phyloP scores from a whole-genome alignment of 53 echinoderm and acorn worm genomes.

The Astropecten irregularis region DNA sequence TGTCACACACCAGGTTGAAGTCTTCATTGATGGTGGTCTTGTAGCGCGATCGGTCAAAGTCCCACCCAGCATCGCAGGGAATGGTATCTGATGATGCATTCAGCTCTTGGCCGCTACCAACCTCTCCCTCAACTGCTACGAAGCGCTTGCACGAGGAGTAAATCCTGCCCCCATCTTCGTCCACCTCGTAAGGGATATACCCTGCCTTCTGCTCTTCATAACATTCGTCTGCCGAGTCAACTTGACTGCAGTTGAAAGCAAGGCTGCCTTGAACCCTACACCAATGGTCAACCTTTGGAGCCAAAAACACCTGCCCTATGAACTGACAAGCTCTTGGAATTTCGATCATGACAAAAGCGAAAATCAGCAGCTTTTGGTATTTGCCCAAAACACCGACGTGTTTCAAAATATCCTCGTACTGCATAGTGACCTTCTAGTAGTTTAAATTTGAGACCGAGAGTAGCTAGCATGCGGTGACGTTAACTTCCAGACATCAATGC shows the following conservation, averaged over 20 bases:
- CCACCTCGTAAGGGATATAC: constrained; percentile 33
- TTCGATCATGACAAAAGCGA: not conserved
- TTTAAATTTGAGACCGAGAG: no score
- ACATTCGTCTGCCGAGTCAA: constrained; percentile 4
- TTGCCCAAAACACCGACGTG: constrained; percentile 46
- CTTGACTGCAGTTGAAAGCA: constrained; percentile 13
- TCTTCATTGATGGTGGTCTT: constrained; percentile 50
- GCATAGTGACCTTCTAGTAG: no score
- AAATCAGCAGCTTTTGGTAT: constrained; percentile 29
- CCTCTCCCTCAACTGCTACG: no score
- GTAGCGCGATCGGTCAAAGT: constrained; percentile 56
- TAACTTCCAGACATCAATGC: no score
- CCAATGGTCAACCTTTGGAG: constrained; percentile 50
- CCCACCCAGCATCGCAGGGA: constrained; percentile 64
- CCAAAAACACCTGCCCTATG: constrained; percentile 47
- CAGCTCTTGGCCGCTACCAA: no score
- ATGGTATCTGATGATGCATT: no score
- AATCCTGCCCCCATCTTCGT: not conserved
- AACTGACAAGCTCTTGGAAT: constrained; percentile 19
- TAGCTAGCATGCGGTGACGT: no score
- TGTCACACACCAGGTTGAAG: constrained; percentile 56
- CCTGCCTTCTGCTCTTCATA: constrained; percentile 19
- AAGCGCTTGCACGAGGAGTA: constrained; percentile 20
- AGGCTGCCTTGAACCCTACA: constrained; percentile 7
- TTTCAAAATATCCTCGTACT: constrained; percentile 54